These are phyloP conservation scores for Temnothorax ravouxi DNA, from an alignment of 2,888 invertebrate species.

Conservation along the genomic window DNA sequence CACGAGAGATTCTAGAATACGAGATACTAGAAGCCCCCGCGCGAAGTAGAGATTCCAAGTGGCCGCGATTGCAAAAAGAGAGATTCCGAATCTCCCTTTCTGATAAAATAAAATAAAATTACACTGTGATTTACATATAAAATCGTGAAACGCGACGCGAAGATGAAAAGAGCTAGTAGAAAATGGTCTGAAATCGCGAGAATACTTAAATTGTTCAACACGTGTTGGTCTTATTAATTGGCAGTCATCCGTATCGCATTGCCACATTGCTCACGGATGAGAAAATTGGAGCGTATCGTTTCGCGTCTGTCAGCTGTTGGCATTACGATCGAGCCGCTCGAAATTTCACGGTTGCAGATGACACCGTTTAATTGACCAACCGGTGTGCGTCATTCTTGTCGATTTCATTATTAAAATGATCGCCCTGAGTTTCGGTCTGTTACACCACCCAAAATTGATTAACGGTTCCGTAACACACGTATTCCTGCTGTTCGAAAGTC, in stretches of 20 bases:
- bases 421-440: conserved; percentile 51
- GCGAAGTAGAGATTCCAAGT: background rate
- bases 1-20: conserved; percentile 7
- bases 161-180: background rate
- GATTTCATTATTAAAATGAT: conserved; percentile 59
- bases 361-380: conserved; percentile 73
- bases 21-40: background rate
- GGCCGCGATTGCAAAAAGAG: background rate
- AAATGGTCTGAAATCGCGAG: background rate
- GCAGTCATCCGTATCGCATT: conserved; percentile 18
- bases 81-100: background rate
- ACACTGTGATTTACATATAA: background rate
- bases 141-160: background rate
- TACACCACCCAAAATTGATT: conserved; percentile 58
- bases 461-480: conserved; percentile 64
- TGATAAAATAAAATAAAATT: background rate
- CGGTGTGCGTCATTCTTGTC: conserved; percentile 56
- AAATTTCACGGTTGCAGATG: conserved; percentile 78
- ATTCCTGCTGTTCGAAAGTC: conserved; percentile 24
- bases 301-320: conserved; percentile 73
- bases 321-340: conserved; percentile 67
- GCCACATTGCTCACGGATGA: conserved; percentile 55
- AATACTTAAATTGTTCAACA: conserved; percentile 8
- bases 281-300: conserved; percentile 70
- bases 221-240: conserved; percentile 22